Evolutionary conservation across 2,113 vertebrate genomes (phyloP).

Genomic region (chimpanzee (Pan troglodytes)): DNA sequence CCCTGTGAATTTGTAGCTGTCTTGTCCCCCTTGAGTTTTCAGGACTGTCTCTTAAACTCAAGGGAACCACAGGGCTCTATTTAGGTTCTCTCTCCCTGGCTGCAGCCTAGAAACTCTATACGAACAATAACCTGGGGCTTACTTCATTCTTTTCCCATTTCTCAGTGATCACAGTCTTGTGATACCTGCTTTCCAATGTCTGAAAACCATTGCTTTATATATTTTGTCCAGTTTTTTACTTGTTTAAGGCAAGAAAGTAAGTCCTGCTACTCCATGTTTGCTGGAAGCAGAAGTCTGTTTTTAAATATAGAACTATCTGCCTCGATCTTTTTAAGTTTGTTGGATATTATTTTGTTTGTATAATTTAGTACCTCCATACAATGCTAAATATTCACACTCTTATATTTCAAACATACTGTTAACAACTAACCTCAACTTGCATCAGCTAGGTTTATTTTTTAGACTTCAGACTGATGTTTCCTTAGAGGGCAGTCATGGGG

Average conservation of each 20-base stretch:
- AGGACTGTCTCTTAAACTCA: not conserved
- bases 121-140: not conserved
- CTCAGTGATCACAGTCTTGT: not conserved
- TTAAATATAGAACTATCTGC: not conserved
- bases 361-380: not conserved
- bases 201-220: not conserved
- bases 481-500: not conserved
- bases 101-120: not conserved
- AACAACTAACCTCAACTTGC: not conserved
- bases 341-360: not conserved
- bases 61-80: not conserved
- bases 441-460: not conserved
- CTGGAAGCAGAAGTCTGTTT: not conserved
- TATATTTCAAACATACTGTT: not conserved
- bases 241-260: not conserved
- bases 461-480: not conserved
- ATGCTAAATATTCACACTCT: not conserved
- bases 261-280: not conserved
- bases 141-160: not conserved
- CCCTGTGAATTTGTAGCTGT: not conserved
- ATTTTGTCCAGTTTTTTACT: conserved; percentile 26
- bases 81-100: not conserved
- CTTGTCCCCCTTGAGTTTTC: not conserved
- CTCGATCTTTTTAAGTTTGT: not conserved
- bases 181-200: not conserved